Percentiles rank a stretch among this genome's conserved stretches.
Conservation (phyloP, 1,140 invertebrate species). For the Meloidogyne chitwoodi region DNA sequence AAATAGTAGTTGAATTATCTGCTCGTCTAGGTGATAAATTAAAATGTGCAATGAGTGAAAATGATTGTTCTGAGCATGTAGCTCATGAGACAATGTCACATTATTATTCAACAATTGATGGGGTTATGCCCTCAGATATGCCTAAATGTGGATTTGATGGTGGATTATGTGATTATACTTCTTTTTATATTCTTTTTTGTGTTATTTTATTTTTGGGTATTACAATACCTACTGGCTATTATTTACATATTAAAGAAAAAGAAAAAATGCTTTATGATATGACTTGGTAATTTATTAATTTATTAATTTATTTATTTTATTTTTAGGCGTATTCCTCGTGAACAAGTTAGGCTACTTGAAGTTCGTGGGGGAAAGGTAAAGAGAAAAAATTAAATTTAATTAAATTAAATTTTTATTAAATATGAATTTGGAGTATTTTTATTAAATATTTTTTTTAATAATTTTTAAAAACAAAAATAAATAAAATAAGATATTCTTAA, state of each 20-base stretch:
- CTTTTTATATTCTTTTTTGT: conserved; percentile 40
- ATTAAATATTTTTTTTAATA: too few species aligned
- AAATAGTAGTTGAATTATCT: conserved; percentile 51
- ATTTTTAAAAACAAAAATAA: too few species aligned
- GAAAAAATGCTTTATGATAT: conserved; percentile 17
- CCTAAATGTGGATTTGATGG: conserved; percentile 54
- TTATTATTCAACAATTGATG: conserved; percentile 49
- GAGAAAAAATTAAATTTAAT: not conserved
- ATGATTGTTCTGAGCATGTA: conserved; percentile 51
- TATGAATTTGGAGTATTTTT: too few species aligned
- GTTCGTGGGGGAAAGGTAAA: conserved; percentile 1
- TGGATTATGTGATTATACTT: conserved; percentile 49
- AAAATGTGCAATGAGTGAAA: conserved; percentile 33
- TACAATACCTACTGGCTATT: conserved; percentile 44
- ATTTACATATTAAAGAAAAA: conserved; percentile 55
- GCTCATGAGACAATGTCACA: conserved; percentile 47
- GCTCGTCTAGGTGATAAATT: conserved; percentile 41
- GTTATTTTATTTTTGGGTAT: conserved; percentile 35
- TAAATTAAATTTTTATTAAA: too few species aligned
- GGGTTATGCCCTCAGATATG: conserved; percentile 41
- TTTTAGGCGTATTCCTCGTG: conserved; percentile 48
- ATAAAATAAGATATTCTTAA: too few species aligned
- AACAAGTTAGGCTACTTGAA: conserved; percentile 46
- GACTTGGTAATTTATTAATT: not conserved
- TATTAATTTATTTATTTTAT: conserved; percentile 51